Percentiles rank a stretch among this genome's conserved stretches.
Conservation (phyloP, 2,888 invertebrate species). For the Heteromyza rotundicornis region DNA sequence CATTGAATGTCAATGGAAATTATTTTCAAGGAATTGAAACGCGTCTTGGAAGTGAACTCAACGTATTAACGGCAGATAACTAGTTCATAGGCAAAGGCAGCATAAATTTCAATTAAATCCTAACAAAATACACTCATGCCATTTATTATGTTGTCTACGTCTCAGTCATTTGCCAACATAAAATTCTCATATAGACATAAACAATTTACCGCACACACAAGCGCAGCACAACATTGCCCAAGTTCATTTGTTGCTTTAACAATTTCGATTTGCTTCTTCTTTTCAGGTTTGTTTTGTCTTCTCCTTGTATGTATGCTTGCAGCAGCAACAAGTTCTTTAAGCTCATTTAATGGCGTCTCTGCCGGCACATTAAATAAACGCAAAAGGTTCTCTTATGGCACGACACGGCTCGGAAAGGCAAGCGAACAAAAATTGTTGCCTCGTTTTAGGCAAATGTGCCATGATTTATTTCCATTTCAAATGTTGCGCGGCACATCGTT, state of each 20-base stretch:
- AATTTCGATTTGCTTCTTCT: neutral
- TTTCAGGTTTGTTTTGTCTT: neutral
- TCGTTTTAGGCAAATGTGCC: neutral
- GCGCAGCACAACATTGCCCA: neutral
- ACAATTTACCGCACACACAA: neutral
- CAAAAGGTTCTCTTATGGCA: neutral
- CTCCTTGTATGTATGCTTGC: neutral
- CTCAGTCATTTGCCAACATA: no score
- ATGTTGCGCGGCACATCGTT: neutral
- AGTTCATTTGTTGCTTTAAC: slow-evolving; percentile 3
- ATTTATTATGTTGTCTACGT: neutral
- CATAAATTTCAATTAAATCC: neutral
- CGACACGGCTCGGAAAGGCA: neutral
- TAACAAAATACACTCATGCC: neutral
- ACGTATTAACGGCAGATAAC: no score
- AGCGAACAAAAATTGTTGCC: neutral
- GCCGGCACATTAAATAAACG: neutral
- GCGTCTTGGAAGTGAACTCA: no score
- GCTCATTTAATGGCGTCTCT: neutral
- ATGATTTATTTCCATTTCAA: slow-evolving; percentile 1
- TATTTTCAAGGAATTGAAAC: no score
- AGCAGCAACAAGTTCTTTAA: neutral
- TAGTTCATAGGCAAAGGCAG: no score
- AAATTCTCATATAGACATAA: neutral
- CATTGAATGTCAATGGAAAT: no score